Base-by-base conservation (phyloP, 2,888 invertebrate species). In the Temnothorax unifasciatus region DNA sequence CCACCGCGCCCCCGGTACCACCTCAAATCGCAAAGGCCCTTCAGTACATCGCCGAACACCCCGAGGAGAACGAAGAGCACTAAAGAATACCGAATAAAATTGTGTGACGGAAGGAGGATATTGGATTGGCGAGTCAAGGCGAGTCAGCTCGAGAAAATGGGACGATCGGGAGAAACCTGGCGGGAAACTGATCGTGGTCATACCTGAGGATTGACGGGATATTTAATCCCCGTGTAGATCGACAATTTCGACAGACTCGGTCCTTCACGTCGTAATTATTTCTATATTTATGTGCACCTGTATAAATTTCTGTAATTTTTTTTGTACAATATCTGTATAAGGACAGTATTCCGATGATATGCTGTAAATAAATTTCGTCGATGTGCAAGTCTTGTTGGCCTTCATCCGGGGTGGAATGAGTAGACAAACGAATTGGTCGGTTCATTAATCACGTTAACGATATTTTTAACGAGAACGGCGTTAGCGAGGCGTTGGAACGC, bases 11-110 rank as follows among this genome's bases (percentile, higher is more conserved):
- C 52, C 87, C 91, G 68, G 93, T 95, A 52, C 95, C 95, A 18
- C 90, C 91, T 41, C 94, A 93, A 75, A 95, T 95, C 86, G 92
- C 93, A 59, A 92, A 91, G 83, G 95, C 95, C n/a, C 92, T 95
- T 74, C 94, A 93, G 44, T 94, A 93, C 91, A 94, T 91, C 76
- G 93, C 92, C 3, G 92, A 93, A 4, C 94, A 94, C 83, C 94
- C 93, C 6, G 90, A 93, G 54, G 90, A 91, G 61, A 92, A 93
- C 83, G 90, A 57, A 21, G 84, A 87, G 29, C 82, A 87, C 21
- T 82, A 85, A 87, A 47, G 74, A 13, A n/a, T 13, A n/a, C n/a
- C 18, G 13, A 34, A 50, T 18, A 29, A 44, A 25, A 2, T 3
- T 3, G 29, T 47, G 4, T 50, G 25, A 66, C 29, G 41, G 50